phyloP scores from a whole-genome alignment of 2,113 vertebrate species.

The Marcusenius ussheri region DNA sequence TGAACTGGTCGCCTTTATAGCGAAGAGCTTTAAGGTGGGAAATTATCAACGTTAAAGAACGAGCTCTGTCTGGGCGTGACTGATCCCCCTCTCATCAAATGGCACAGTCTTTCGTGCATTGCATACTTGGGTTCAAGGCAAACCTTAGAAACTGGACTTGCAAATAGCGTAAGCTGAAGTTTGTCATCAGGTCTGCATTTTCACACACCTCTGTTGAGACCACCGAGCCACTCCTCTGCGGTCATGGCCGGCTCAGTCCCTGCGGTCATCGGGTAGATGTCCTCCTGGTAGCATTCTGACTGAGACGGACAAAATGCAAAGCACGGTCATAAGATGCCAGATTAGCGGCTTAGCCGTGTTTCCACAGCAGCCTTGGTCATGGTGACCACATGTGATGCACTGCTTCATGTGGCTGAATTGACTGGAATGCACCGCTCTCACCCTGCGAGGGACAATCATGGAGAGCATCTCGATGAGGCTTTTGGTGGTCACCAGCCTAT shows the following conservation, averaged over 20 bases:
- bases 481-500: constrained; percentile 76
- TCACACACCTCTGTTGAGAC: constrained; percentile 73
- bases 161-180: background rate
- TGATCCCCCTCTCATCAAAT: background rate
- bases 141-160: background rate
- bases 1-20: background rate
- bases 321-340: background rate
- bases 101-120: background rate
- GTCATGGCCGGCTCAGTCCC: constrained; percentile 74
- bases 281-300: constrained; percentile 80
- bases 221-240: constrained; percentile 78
- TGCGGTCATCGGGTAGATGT: constrained; percentile 82
- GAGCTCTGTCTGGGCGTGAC: background rate
- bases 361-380: background rate
- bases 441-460: constrained; percentile 84
- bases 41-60: background rate
- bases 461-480: constrained; percentile 80
- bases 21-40: background rate
- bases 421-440: constrained; percentile 37
- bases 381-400: background rate
- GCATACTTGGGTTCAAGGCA: background rate
- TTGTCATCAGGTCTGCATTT: no score
- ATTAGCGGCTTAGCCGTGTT: background rate
- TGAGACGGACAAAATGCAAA: constrained; percentile 39
- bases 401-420: background rate